Evolutionary conservation across 2,888 invertebrate genomes (phyloP).

Genomic region (Hermaeophaga mercurialis): DNA sequence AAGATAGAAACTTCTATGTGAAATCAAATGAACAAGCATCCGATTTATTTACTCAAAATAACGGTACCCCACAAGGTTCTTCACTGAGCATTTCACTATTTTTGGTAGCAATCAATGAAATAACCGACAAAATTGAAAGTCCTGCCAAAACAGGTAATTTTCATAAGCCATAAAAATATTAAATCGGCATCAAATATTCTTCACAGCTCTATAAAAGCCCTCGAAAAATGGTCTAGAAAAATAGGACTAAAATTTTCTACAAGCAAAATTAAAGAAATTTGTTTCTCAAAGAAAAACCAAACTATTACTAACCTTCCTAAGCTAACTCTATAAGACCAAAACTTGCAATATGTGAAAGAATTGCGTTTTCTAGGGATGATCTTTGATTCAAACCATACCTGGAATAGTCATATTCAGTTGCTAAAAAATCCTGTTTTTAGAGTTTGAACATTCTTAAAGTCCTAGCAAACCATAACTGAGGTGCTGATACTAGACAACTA

Average conservation of each 20-base stretch:
- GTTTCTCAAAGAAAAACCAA: constrained; percentile 5
- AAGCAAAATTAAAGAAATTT: not conserved
- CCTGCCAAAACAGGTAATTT: not conserved
- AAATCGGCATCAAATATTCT: not conserved
- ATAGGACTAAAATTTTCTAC: constrained; percentile 5
- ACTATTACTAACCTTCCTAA: not conserved
- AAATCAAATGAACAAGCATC: not conserved
- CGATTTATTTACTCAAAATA: not conserved
- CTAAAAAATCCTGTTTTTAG: not conserved
- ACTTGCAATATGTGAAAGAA: not conserved
- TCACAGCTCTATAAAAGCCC: not conserved
- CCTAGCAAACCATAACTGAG: constrained; percentile 4
- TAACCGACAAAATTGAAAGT: not conserved
- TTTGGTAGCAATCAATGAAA: not conserved
- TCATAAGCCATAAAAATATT: not conserved
- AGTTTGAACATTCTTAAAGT: constrained; percentile 9
- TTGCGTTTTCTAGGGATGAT: constrained; percentile 8
- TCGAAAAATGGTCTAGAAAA: constrained; percentile 8
- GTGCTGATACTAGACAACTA: constrained; percentile 3
- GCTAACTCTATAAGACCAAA: not conserved
- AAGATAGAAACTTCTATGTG: constrained; percentile 7
- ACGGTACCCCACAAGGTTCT: constrained; percentile 3
- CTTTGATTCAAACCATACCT: constrained; percentile 7
- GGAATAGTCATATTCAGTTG: constrained; percentile 4
- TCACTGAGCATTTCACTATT: not conserved